Base-by-base conservation (phyloP, 2,888 invertebrate genomes). In the Anthophora plumipes region DNA sequence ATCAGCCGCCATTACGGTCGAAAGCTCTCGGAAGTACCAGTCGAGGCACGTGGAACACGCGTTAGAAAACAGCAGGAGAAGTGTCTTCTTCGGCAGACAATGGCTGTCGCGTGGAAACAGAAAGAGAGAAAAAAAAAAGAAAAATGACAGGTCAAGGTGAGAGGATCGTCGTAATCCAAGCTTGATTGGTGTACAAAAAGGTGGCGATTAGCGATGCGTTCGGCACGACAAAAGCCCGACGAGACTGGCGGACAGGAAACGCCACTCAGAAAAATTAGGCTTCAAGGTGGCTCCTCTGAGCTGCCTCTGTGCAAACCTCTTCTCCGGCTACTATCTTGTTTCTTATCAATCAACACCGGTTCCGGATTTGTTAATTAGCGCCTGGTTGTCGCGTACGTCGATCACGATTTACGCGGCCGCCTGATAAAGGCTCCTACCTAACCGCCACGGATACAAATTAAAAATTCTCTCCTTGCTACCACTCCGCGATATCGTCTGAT, bases 131-230 rank as follows among this genome's bases (percentile, higher is more conserved):
- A 41, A 39, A n/a, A 17, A 39, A 37, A 5, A 50, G 43, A 48
- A 46, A 63, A 69, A 81, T 82, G 80, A 82, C 77, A 54, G 77
- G 76, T 81, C 86, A 88, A 88, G 88, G 85, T 88, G 82, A 87
- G 84, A 87, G 78, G 80, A 92, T 91, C 91, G 90, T 83, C 57
- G 92, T 91, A 93, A 93, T 90, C 89, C 89, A 87, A 93, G 92
- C 93, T 92, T 91, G 88, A 93, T 93, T 92, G 92, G 84, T 61
- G 85, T 71, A 93, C 93, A 93, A 93, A 93, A 92, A 92, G 91
- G 90, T 91, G 91, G 83, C 89, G 91, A 93, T 93, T 92, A 92
- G 84, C 85, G 90, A 85, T 79, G 84, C 83, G 85, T 88, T 89
- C 84, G 86, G 77, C 84, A 82, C 81, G 89, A 91, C 90, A 92